Evolutionary conservation across 2,113 vertebrate genomes (phyloP).

Genomic region (Paratilapia polleni): DNA sequence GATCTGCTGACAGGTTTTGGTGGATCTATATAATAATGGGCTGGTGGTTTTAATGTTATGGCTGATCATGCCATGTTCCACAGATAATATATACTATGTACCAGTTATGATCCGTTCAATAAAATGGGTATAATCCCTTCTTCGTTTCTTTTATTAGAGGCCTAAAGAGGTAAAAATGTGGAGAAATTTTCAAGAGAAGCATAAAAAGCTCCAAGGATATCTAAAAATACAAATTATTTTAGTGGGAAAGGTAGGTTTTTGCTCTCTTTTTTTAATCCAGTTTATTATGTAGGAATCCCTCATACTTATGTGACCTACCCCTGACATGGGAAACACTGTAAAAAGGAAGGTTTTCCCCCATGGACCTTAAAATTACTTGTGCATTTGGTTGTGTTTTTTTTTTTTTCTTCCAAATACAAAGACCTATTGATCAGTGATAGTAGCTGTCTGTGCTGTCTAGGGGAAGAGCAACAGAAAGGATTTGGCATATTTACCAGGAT

Average conservation of each 20-base stretch:
- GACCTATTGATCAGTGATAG: neutral
- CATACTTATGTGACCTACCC: neutral
- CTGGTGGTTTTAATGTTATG: too few species aligned
- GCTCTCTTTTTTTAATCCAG: too few species aligned
- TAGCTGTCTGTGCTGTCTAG: neutral
- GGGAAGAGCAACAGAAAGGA: neutral
- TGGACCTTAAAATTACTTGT: too few species aligned
- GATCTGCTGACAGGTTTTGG: too few species aligned
- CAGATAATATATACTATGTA: neutral
- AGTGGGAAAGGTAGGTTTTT: neutral
- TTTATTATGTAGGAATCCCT: neutral
- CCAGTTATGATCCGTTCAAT: neutral
- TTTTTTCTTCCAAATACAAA: too few species aligned
- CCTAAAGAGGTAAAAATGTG: neutral
- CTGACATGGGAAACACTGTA: neutral
- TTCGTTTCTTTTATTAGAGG: neutral
- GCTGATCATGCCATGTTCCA: too few species aligned
- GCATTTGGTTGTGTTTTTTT: neutral
- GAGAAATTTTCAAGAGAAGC: neutral
- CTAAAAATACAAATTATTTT: neutral
- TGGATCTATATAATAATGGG: too few species aligned
- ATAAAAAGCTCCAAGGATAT: neutral
- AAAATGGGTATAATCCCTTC: neutral
- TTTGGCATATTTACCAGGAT: slow-evolving; percentile 83
- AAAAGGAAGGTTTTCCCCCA: too few species aligned